Conservation (phyloP, 2,113 vertebrate species). For the Shinisaurus crocodilurus region DNA sequence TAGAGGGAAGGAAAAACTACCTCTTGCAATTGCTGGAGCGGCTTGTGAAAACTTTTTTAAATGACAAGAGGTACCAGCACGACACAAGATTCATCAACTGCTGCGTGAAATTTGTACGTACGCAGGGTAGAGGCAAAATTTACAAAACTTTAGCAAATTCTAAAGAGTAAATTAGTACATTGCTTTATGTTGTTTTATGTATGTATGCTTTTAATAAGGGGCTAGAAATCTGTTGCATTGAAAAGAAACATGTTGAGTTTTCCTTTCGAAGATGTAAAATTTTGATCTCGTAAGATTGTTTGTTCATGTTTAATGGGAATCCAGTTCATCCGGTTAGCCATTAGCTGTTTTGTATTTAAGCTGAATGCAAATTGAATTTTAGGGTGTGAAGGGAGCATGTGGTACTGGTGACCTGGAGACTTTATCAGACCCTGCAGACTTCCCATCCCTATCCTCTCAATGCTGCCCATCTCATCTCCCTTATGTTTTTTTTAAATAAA, state of each 20-base stretch:
- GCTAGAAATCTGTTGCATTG: background rate
- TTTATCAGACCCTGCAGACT: background rate
- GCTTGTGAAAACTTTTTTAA: constrained; percentile 83
- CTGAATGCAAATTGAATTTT: no score
- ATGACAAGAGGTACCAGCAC: constrained; percentile 78
- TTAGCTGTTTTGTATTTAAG: background rate
- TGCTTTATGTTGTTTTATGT: background rate
- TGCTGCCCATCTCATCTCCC: background rate
- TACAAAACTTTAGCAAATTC: background rate
- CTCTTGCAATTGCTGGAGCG: constrained; percentile 79
- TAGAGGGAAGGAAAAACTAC: constrained; percentile 40
- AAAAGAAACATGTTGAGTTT: background rate
- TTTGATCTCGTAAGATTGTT: background rate
- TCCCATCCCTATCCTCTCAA: no score
- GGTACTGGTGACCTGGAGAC: background rate
- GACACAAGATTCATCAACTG: constrained; percentile 84
- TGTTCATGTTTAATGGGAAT: background rate
- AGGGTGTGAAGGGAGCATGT: background rate
- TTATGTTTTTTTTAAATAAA: no score
- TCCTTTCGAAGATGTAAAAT: background rate
- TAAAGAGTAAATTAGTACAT: background rate
- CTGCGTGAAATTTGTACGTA: constrained; percentile 89
- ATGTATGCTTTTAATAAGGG: background rate
- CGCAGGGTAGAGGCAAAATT: background rate
- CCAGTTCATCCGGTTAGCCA: background rate